Percentiles rank a stretch among this genome's conserved stretches.
phyloP scores from a whole-genome alignment of 2,113 vertebrate species.

The Ceratotherium simum region DNA sequence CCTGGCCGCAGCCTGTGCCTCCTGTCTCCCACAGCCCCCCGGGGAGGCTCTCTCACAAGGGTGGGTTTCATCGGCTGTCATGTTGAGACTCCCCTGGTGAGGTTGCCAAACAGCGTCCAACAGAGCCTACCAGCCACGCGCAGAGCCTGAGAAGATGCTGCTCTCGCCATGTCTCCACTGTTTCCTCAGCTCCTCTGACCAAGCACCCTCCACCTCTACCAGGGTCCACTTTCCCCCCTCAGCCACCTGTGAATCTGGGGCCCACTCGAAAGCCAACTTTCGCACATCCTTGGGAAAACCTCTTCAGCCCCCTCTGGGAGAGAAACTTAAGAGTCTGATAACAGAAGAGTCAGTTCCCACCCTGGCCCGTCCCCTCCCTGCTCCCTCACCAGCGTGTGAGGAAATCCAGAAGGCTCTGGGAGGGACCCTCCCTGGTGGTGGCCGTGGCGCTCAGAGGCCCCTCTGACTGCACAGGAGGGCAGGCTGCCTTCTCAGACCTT shows the following conservation, averaged over 20 bases:
- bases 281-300: background rate
- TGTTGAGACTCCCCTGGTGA: background rate
- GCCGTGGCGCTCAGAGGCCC: rapidly evolving
- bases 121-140: rapidly evolving
- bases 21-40: background rate
- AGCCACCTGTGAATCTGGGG: background rate
- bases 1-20: background rate
- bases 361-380: rapidly evolving
- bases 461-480: rapidly evolving
- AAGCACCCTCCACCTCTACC: too few relatives aligned
- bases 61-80: background rate
- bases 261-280: background rate
- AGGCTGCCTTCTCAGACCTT: too few relatives aligned
- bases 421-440: rapidly evolving
- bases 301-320: background rate
- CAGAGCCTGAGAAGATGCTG: background rate
- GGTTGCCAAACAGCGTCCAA: background rate
- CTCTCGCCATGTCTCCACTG: rapidly evolving
- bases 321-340: background rate
- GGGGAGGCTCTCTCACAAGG: background rate
- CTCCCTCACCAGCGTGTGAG: rapidly evolving
- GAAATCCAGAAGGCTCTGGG: background rate
- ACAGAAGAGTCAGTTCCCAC: background rate
- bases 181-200: background rate
- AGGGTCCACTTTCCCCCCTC: too few relatives aligned